Percentiles rank a stretch among this genome's conserved stretches.
Conservation (phyloP, 2,888 invertebrate species). For the Napeogenes inachia region DNA sequence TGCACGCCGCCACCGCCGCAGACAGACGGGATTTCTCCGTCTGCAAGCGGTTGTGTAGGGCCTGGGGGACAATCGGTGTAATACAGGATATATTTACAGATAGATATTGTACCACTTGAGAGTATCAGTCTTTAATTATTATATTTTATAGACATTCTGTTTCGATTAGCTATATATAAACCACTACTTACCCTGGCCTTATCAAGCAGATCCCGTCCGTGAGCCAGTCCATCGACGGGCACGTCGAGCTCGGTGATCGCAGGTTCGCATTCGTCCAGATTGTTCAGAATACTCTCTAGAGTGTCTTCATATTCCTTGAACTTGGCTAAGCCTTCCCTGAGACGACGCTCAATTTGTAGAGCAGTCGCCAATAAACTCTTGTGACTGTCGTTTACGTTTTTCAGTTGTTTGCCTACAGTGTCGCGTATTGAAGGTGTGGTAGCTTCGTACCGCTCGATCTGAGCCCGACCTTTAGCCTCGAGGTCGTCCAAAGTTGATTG, state of each 20-base stretch:
- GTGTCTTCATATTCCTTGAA: constrained; percentile 96
- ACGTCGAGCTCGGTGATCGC: constrained; percentile 86
- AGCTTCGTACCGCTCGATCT: constrained; percentile 87
- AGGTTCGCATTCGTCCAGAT: constrained; percentile 88
- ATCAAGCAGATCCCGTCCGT: constrained; percentile 84
- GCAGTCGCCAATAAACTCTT: constrained; percentile 92
- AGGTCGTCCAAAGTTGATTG: constrained; percentile 88
- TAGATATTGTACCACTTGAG: no score
- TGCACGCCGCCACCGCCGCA: constrained; percentile 93
- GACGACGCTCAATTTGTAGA: constrained; percentile 90
- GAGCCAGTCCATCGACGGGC: constrained; percentile 84
- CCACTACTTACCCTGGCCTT: constrained; percentile 81
- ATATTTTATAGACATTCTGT: no score
- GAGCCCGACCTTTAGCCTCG: constrained; percentile 88
- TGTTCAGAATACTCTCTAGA: constrained; percentile 88
- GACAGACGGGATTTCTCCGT: constrained; percentile 91
- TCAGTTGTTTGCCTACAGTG: constrained; percentile 89
- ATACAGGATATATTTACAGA: no score
- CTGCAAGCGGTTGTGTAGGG: constrained; percentile 92
- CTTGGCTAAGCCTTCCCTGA: constrained; percentile 91
- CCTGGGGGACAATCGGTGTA: constrained; percentile 38
- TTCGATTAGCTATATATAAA: neutral
- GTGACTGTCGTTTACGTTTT: constrained; percentile 95
- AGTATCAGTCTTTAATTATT: no score
- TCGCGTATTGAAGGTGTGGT: constrained; percentile 85